phyloP scores from a whole-genome alignment of 2,113 vertebrate species.

The Meleagris gallopavo region DNA sequence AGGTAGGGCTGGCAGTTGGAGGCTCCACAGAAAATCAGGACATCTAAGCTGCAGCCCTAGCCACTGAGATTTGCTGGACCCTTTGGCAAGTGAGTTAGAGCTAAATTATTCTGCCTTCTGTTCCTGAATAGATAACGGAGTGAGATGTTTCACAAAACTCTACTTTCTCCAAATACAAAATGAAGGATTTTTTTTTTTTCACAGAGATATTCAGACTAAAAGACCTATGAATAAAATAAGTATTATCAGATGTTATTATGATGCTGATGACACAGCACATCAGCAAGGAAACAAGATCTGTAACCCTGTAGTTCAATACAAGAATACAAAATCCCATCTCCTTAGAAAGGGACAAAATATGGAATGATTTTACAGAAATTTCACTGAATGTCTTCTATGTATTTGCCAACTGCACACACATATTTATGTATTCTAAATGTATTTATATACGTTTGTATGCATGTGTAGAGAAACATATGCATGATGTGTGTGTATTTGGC shows the following conservation, averaged over 20 bases:
- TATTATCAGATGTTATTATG: background rate
- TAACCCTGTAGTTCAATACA: background rate
- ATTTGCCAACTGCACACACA: background rate
- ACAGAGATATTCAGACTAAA: background rate
- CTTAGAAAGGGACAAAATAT: background rate
- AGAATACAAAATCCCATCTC: background rate
- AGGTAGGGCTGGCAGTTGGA: background rate
- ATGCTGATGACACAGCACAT: background rate
- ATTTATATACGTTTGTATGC: fast-evolving
- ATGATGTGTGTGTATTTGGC: background rate
- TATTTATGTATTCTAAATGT: background rate
- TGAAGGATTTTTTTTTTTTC: background rate
- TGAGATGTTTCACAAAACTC: background rate
- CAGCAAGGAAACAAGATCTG: background rate
- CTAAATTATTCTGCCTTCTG: background rate
- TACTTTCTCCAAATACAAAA: background rate
- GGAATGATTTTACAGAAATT: background rate
- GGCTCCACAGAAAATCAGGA: fast-evolving
- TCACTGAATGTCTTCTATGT: background rate
- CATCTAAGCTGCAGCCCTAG: background rate
- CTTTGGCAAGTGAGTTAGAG: background rate
- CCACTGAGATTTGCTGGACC: background rate
- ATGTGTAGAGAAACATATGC: background rate
- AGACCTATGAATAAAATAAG: background rate
- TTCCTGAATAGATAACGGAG: background rate